Percentiles rank a stretch among this genome's conserved stretches.
Evolutionary conservation across 2,888 invertebrate species (phyloP).

Genomic region (Halictus quadricinctus): DNA sequence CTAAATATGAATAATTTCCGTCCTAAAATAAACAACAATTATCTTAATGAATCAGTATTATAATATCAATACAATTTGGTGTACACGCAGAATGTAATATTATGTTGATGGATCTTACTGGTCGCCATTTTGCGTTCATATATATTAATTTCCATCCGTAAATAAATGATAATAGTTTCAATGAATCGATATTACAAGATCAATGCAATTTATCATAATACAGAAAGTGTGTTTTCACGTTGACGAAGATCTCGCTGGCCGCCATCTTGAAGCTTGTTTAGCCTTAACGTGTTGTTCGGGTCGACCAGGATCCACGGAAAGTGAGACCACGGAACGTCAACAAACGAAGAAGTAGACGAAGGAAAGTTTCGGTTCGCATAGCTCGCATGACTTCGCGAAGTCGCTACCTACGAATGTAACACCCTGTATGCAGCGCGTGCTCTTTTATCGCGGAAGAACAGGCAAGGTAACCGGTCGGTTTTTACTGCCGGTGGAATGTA

Average conservation of each 20-base stretch:
- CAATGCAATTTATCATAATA: no score
- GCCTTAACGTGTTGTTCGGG: background rate
- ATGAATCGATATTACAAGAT: no score
- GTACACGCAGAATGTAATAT: background rate
- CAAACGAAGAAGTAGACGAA: background rate
- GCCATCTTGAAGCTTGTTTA: background rate
- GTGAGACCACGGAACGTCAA: background rate
- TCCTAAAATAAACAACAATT: background rate
- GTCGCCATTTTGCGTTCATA: no score
- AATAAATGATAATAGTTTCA: no score
- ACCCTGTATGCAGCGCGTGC: constrained; percentile 4
- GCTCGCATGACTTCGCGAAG: background rate
- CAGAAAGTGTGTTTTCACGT: background rate
- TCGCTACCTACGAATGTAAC: background rate
- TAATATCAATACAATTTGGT: background rate
- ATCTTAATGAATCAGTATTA: background rate
- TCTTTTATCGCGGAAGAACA: constrained; percentile 30
- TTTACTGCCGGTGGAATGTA: constrained; percentile 41
- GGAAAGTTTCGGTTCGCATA: background rate
- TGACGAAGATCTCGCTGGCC: background rate
- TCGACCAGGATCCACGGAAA: background rate
- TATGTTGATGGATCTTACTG: no score
- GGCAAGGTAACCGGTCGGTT: constrained; percentile 50
- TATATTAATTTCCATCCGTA: no score
- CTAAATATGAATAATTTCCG: background rate